phyloP scores from a whole-genome alignment of 2,888 invertebrate genomes.

The Melolontha melolontha region DNA sequence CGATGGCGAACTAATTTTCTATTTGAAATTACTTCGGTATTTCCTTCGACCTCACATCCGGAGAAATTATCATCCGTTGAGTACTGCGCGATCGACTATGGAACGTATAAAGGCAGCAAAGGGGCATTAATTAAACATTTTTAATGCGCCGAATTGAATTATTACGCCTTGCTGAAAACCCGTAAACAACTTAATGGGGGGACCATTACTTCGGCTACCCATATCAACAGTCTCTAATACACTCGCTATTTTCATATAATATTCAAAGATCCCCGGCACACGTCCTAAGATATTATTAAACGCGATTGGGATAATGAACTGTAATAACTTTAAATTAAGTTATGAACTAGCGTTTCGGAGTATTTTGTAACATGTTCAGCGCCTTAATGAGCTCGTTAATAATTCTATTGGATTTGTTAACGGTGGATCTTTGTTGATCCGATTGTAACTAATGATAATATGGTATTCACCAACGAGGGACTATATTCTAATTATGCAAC shows the following conservation, averaged over 20 bases:
- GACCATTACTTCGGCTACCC: constrained; percentile 15
- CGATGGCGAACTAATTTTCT: no score
- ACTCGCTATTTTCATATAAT: constrained; percentile 29
- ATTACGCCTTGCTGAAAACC: constrained; percentile 15
- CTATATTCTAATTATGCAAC: constrained; percentile 2
- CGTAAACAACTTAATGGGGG: constrained; percentile 35
- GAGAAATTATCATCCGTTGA: no score
- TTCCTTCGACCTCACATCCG: no score
- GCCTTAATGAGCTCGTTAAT: constrained; percentile 20
- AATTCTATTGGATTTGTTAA: constrained; percentile 24
- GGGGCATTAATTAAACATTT: constrained; percentile 3
- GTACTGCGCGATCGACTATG: no score
- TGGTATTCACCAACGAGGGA: not conserved
- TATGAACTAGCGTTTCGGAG: constrained; percentile 14
- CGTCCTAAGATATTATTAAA: constrained; percentile 28
- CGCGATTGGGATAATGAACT: constrained; percentile 28
- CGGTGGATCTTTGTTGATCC: constrained; percentile 6
- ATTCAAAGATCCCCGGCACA: constrained; percentile 12
- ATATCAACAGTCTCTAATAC: constrained; percentile 28
- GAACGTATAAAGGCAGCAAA: not conserved
- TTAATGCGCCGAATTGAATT: constrained; percentile 15
- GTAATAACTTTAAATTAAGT: constrained; percentile 32
- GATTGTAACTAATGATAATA: constrained; percentile 21
- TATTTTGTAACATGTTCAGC: not conserved
- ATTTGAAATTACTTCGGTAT: no score